phyloP scores from a whole-genome alignment of 2,113 vertebrate species.

The Aramus guarauna region DNA sequence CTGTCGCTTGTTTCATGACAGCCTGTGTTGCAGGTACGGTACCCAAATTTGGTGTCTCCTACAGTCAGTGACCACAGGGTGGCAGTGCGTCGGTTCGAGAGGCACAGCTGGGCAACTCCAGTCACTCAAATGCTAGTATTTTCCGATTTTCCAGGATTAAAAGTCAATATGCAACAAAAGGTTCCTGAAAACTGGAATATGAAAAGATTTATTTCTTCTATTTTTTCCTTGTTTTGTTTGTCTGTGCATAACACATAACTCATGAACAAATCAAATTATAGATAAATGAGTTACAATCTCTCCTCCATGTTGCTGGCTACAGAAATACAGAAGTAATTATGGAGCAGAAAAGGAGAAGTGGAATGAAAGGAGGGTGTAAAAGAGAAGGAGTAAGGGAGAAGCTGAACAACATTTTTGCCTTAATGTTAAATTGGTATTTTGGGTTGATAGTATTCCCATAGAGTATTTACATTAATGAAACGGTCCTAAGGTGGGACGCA shows the following conservation, averaged over 20 bases:
- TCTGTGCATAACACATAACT: background rate
- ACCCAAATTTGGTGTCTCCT: background rate
- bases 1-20: conserved; percentile 82
- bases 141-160: background rate
- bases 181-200: background rate
- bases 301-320: accelerated
- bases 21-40: conserved; percentile 85
- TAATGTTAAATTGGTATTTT: background rate
- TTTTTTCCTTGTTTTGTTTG: background rate
- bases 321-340: background rate
- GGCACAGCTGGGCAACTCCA: accelerated
- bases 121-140: accelerated
- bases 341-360: background rate
- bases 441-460: background rate
- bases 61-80: background rate
- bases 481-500: background rate
- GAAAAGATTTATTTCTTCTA: background rate
- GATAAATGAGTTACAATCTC: background rate
- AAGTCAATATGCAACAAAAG: background rate
- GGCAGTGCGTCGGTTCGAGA: background rate
- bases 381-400: background rate
- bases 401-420: background rate
- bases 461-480: background rate
- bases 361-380: background rate
- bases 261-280: background rate